These are phyloP conservation scores for Brachionus koreanus DNA, from an alignment of 1,140 invertebrate species.

Conservation along the genomic window DNA sequence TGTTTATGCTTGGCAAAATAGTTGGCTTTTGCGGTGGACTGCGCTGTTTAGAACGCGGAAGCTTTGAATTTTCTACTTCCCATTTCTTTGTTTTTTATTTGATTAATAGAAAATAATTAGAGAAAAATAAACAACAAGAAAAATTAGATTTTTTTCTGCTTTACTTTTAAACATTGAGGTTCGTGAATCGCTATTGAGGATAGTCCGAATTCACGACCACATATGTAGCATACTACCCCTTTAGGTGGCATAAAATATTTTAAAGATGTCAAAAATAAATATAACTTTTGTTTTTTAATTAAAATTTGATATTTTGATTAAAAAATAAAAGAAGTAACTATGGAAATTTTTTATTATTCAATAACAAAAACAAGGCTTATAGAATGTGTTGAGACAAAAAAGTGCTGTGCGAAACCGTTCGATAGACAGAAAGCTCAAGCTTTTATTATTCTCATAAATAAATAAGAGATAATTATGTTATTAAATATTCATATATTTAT, in stretches of 20 bases:
- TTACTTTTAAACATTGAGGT: slow-evolving; percentile 64
- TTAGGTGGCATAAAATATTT: slow-evolving; percentile 25
- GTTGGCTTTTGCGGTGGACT: slow-evolving; percentile 62
- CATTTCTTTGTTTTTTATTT: slow-evolving; percentile 63
- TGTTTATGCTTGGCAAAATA: slow-evolving; percentile 27
- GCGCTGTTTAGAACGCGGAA: slow-evolving; percentile 61
- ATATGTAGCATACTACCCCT: slow-evolving; percentile 64
- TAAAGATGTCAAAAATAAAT: background rate
- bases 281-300: background rate
- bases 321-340: background rate
- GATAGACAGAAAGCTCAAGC: background rate
- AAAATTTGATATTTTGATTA: background rate
- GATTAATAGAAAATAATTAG: background rate
- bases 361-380: background rate
- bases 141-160: background rate
- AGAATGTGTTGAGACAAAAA: background rate
- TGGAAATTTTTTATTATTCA: background rate
- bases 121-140: background rate
- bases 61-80: slow-evolving; percentile 64
- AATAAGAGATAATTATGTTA: slow-evolving; percentile 5
- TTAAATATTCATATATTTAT: background rate
- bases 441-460: background rate
- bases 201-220: slow-evolving; percentile 67
- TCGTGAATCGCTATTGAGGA: slow-evolving; percentile 68
- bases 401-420: background rate